These are phyloP conservation scores for Pangasius larnaudii DNA, from an alignment of 2,797 vertebrate species.

Conservation along the genomic window DNA sequence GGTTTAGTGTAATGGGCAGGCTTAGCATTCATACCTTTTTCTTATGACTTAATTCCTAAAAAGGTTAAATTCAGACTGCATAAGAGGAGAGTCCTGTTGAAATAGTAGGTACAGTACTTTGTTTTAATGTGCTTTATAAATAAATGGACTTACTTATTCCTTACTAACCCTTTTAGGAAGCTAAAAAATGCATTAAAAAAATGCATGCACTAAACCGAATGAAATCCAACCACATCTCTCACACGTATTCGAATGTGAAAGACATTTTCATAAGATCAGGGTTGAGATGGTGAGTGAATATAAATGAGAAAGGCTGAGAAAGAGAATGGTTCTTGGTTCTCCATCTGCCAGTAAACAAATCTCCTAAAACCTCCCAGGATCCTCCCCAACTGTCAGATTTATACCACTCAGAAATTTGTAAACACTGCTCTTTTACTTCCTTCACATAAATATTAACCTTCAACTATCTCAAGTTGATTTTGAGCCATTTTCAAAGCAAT, in stretches of 20 bases:
- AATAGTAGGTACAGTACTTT: not conserved
- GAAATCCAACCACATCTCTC: not conserved
- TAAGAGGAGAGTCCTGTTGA: not conserved
- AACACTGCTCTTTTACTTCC: not conserved
- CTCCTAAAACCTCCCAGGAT: constrained; percentile 6
- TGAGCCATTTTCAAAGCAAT: not conserved
- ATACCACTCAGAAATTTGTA: not conserved
- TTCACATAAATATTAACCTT: not conserved
- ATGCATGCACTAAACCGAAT: not conserved
- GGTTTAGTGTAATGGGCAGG: not conserved
- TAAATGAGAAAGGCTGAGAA: not conserved
- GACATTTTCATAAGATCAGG: not conserved
- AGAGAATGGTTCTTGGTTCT: not conserved
- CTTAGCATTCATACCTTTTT: not conserved
- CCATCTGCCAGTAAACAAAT: constrained; percentile 15
- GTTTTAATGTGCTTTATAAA: not conserved
- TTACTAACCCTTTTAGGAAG: not conserved
- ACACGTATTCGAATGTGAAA: not conserved
- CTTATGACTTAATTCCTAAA: not conserved
- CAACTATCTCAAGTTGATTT: not conserved
- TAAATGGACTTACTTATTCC: not conserved
- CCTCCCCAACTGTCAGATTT: constrained; percentile 18
- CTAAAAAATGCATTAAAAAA: not conserved
- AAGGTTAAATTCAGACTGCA: not conserved
- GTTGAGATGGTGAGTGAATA: not conserved